These are phyloP conservation scores for Ia io DNA, from an alignment of 2,113 vertebrate genomes.

Conservation along the genomic window DNA sequence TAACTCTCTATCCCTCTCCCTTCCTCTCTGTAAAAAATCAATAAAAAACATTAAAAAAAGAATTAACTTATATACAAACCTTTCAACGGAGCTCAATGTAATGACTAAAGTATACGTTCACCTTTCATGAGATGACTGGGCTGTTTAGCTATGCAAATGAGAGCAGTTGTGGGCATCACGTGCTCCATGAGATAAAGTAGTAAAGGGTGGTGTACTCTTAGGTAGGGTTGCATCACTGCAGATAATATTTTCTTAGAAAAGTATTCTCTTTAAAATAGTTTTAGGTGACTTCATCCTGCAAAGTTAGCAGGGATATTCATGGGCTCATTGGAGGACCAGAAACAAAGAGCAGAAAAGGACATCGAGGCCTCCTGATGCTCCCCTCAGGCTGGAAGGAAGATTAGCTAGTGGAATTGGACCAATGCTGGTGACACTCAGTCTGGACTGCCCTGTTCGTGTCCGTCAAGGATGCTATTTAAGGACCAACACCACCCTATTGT, in stretches of 20 bases:
- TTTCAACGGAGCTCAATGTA: background rate
- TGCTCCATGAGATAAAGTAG: background rate
- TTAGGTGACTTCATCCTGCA: background rate
- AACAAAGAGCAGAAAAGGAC: background rate
- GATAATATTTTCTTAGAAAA: background rate
- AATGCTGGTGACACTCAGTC: background rate
- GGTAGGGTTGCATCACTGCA: background rate
- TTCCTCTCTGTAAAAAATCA: no score
- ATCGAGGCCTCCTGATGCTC: background rate
- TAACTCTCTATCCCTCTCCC: no score
- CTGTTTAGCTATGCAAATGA: background rate
- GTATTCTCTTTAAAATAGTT: background rate
- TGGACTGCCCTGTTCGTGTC: background rate
- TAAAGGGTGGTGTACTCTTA: background rate
- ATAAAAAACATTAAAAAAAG: background rate
- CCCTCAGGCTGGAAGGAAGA: background rate
- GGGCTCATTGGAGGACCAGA: background rate
- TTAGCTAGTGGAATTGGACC: background rate
- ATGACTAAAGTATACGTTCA: background rate
- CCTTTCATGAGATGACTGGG: background rate
- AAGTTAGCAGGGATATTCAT: background rate
- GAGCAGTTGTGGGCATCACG: background rate
- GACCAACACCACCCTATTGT: no score
- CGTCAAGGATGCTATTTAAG: background rate
- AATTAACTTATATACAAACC: background rate